A percentile compares a stretch with the other conserved stretches of the same genome.
These are phyloP conservation scores for Girardinus metallicus DNA, from an alignment of 2,797 vertebrate species.

Conservation along the genomic window DNA sequence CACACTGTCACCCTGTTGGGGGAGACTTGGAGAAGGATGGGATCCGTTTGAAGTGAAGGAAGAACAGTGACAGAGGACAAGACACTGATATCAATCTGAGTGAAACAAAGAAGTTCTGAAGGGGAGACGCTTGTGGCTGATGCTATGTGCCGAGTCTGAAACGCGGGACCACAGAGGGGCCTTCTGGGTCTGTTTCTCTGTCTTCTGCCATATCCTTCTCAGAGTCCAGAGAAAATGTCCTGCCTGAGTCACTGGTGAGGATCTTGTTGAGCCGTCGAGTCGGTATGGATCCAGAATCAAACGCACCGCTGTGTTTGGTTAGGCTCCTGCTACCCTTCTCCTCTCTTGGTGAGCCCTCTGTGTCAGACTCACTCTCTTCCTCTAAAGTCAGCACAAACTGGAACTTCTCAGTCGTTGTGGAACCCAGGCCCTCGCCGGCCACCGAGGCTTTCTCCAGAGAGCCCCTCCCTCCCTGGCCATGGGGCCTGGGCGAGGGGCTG, in stretches of 20 bases:
- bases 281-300: conserved; percentile 32
- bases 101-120: conserved; percentile 51
- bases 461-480: conserved; percentile 51
- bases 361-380: conserved; percentile 84
- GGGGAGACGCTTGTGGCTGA: conserved; percentile 23
- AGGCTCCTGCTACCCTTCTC: conserved; percentile 69
- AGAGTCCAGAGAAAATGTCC: conserved; percentile 69
- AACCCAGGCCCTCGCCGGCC: conserved; percentile 11
- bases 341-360: conserved; percentile 73
- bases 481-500: conserved; percentile 83
- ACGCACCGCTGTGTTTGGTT: conserved; percentile 55
- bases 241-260: conserved; percentile 53
- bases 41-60: conserved; percentile 41
- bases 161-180: conserved; percentile 62
- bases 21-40: conserved; percentile 53
- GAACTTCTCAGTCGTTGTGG: conserved; percentile 80
- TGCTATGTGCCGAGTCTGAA: conserved; percentile 83
- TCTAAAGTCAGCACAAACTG: conserved; percentile 89
- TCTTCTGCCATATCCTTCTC: conserved; percentile 68
- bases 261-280: conserved; percentile 35
- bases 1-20: conserved; percentile 45
- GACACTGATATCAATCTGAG: conserved; percentile 63
- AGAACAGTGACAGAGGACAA: conserved; percentile 54
- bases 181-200: conserved; percentile 73
- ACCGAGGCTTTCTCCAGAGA: conserved; percentile 38